A percentile compares a stretch with the other conserved stretches of the same genome.
Evolutionary conservation across 2,113 vertebrate genomes (phyloP).

Genomic region (Mus pahari): DNA sequence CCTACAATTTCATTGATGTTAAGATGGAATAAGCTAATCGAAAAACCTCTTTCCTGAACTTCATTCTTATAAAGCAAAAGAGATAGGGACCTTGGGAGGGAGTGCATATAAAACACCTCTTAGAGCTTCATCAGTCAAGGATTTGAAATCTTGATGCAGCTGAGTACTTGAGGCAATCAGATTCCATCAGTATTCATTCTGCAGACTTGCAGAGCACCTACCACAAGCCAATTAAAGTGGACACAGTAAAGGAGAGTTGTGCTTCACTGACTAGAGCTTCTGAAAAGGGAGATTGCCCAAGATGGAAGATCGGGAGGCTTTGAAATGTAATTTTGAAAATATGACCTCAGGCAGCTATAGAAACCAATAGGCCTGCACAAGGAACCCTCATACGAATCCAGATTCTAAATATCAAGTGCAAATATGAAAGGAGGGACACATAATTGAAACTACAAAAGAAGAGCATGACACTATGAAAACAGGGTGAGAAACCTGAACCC

Average conservation of each 20-base stretch:
- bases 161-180: conserved; percentile 42
- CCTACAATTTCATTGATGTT: conserved; percentile 52
- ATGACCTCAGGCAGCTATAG: background rate
- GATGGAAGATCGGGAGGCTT: background rate
- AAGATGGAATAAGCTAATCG: conserved; percentile 57
- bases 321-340: conserved; percentile 50
- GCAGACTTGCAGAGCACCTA: background rate
- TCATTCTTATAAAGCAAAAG: conserved; percentile 47
- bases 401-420: conserved; percentile 2
- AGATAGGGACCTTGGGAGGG: conserved; percentile 7
- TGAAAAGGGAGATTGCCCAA: conserved; percentile 24
- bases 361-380: background rate
- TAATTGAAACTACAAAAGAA: background rate
- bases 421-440: background rate
- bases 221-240: conserved; percentile 15
- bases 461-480: background rate
- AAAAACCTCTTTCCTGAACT: conserved; percentile 44
- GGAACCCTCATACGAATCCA: background rate
- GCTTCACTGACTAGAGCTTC: conserved; percentile 7
- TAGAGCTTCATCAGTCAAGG: conserved; percentile 38
- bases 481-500: background rate
- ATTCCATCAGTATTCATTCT: conserved; percentile 48
- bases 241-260: background rate
- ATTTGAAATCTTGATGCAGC: background rate
- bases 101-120: conserved; percentile 52